phyloP scores from a whole-genome alignment of 2,113 vertebrate genomes.

The Chlamydotis undulata region DNA sequence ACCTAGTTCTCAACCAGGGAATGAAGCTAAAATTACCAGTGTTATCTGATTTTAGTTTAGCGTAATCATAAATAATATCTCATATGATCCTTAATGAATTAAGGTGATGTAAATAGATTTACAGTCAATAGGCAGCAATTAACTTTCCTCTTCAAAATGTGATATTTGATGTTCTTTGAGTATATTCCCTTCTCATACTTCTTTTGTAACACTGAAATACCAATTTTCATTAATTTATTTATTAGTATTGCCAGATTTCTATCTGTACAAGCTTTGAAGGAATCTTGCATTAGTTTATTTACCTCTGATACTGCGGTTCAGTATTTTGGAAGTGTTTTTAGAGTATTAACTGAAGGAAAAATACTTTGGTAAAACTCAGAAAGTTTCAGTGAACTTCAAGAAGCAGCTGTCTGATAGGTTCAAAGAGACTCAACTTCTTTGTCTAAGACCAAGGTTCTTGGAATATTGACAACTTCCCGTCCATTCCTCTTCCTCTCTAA shows the following conservation, averaged over 20 bases:
- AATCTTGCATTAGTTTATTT: fast-evolving
- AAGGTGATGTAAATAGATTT: not conserved
- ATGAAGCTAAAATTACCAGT: not conserved
- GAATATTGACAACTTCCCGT: not conserved
- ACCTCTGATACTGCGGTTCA: not conserved
- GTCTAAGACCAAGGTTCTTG: not conserved
- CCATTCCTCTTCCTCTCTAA: not conserved
- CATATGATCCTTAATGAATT: not conserved
- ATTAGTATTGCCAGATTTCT: not conserved
- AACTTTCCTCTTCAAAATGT: not conserved
- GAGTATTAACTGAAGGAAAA: not conserved
- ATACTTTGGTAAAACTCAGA: not conserved
- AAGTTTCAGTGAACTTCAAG: not conserved
- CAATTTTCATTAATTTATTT: not conserved
- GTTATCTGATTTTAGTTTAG: not conserved
- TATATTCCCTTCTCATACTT: not conserved
- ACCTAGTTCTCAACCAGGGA: not conserved
- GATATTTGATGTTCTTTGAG: not conserved
- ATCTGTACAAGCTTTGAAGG: not conserved
- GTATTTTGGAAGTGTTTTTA: not conserved
- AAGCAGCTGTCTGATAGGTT: not conserved
- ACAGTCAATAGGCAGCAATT: not conserved
- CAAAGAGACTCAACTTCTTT: not conserved
- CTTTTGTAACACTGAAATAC: not conserved
- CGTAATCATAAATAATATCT: not conserved